Conservation (phyloP, 2,113 vertebrate species). For the Trochalopteron elliotii region DNA sequence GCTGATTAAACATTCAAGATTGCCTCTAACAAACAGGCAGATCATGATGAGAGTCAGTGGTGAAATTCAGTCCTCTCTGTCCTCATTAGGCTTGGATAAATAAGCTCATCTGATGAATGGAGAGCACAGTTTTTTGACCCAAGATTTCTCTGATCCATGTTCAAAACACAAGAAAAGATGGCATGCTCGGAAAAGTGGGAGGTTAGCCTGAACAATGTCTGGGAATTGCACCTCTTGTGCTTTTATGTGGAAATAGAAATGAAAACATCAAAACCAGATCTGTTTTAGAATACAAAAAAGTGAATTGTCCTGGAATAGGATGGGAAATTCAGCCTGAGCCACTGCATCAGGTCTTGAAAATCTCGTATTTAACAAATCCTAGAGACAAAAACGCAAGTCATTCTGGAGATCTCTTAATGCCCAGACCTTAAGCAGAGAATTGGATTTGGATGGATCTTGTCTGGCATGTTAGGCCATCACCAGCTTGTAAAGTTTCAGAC, state of each 20-base stretch:
- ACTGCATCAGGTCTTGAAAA: not conserved
- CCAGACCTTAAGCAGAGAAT: not conserved
- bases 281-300: not conserved
- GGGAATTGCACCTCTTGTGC: not conserved
- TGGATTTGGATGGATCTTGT: conserved; percentile 27
- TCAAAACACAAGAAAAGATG: not conserved
- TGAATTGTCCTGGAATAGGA: not conserved
- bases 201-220: not conserved
- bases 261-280: not conserved
- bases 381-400: not conserved
- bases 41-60: not conserved
- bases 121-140: not conserved
- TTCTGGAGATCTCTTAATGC: not conserved
- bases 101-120: not conserved
- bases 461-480: not conserved
- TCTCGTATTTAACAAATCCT: not conserved
- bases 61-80: not conserved
- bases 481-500: not conserved
- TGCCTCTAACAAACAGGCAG: not conserved
- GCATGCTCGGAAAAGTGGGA: not conserved
- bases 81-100: not conserved
- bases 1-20: too few species aligned
- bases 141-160: not conserved
- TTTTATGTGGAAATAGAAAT: not conserved
- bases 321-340: not conserved